Percentiles rank a stretch among this genome's conserved stretches.
Conservation (phyloP, 2,888 invertebrate species). For the Trypoxylon attenuatum region DNA sequence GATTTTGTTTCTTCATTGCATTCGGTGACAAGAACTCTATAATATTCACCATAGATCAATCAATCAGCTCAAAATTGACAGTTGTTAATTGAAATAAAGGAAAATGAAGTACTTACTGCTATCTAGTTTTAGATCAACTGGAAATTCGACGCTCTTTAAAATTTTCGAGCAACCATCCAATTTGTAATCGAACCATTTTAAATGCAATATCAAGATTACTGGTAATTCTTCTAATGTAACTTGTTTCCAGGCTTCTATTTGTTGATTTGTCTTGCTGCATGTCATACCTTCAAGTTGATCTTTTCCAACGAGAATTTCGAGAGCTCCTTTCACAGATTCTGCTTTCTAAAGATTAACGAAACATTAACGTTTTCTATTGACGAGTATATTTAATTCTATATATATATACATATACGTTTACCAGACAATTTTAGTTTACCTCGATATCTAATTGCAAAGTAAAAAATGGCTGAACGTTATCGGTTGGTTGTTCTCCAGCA, state of each 20-base stretch:
- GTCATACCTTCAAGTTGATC: conserved; percentile 92
- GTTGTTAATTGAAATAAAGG: too few species aligned
- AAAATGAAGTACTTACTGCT: conserved; percentile 87
- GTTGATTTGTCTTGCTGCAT: conserved; percentile 86
- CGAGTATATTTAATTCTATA: too few species aligned
- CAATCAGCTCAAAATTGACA: too few species aligned
- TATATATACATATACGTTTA: too few species aligned
- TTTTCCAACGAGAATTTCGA: conserved; percentile 89
- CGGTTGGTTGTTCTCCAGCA: conserved; percentile 85
- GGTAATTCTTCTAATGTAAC: conserved; percentile 92
- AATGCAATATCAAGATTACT: conserved; percentile 90
- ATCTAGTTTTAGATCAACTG: conserved; percentile 92
- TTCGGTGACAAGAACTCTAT: conserved; percentile 89
- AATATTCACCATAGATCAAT: conserved; percentile 6
- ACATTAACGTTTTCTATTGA: neutral
- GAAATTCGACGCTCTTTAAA: conserved; percentile 92
- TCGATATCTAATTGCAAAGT: conserved; percentile 96
- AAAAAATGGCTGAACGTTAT: conserved; percentile 96
- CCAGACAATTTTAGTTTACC: too few species aligned
- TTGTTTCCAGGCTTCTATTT: conserved; percentile 93
- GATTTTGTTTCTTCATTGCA: conserved; percentile 78
- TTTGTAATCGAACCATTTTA: conserved; percentile 95
- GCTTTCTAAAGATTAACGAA: conserved; percentile 80
- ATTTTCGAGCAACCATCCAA: conserved; percentile 93
- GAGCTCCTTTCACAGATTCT: conserved; percentile 88